Evolutionary conservation across 2,797 vertebrate genomes (phyloP), one percentile per base, ranked within the genome.

Genomic region (Cuniculus paca): DNA sequence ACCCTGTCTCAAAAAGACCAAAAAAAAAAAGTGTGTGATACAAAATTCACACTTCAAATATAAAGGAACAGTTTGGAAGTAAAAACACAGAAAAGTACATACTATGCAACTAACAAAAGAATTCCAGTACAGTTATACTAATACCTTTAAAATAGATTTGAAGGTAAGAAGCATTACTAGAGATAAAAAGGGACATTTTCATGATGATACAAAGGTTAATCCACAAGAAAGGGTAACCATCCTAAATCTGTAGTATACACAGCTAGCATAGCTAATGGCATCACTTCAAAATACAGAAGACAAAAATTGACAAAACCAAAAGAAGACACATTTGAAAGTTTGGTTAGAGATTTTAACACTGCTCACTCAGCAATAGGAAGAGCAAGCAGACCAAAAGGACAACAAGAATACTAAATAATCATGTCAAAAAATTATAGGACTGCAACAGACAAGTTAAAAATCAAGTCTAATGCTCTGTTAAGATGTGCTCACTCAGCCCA

Each of bases 1-100:
- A n/a, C n/a, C n/a, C n/a, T n/a, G n/a, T n/a, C n/a, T n/a, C n/a
- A n/a, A n/a, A n/a, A n/a, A n/a, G n/a, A n/a, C n/a, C n/a, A n/a
- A n/a, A n/a, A n/a, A n/a, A n/a, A 65, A n/a, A 84, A 60, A 93
- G 17, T 78, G n/a, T 72, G 19, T 22, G 68, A 81, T 80, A 75
- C 6, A 93, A 77, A 65, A 94, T 17, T 81, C 4, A 85, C n/a
- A 48, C 48, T 60, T 68, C 94, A 94, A 94, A 85, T 84, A 75
- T 74, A 95, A 95, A 60, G 50, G 54, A 70, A 78, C n/a, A 88
- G 90, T 68, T 39, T 85, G 42, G 60, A 84, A 92, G 39, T 42
- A 65, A 88, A 91, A 83, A 26, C 52, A 61, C 36, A n/a, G 56
- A 24, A 95, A 91, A 77, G 19, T 10, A 88, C 34, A 70, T 52